Evolutionary conservation across 2,888 invertebrate species (phyloP), one percentile per base, ranked within the genome.

Genomic region (Apodemia mormo): DNA sequence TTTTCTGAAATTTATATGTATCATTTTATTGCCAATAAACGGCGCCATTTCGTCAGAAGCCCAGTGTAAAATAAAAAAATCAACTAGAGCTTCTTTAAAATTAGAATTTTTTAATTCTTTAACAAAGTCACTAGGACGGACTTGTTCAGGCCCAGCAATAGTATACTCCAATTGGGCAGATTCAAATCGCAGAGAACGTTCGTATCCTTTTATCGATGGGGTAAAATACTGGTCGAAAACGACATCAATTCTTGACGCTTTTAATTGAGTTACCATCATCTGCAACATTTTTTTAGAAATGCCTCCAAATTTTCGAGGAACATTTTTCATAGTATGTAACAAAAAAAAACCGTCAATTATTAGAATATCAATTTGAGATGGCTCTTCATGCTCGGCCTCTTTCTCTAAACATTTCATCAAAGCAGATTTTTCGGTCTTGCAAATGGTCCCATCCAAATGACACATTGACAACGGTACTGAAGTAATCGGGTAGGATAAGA

Each of bases 291-390:
- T 78, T 64, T 79, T 79, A 10, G 80, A 80, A 75, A 73, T 45
- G 52, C 40, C 67, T 70, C 79, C 79, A 71, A 79, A 82, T n/a
- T 75, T 78, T 76, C 73, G 70, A 2, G 82, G 80, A 2, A 82
- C n/a, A 12, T 76, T 67, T 73, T 65, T 72, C 12, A 76, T 49
- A 9, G 71, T 73, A 68, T 75, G 64, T 43, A 74, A 43, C 14
- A 72, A 70, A 69, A 74, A 74, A 61, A 75, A 74, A 3, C 72
- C 74, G 72, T 73, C 74, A 40, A 74, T 61, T 66, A 76, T 71
- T 45, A 72, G 12, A 68, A 75, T 2, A 49, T 73, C 73, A 14
- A 66, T 64, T 9, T 66, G 29, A n/a, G 10, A 7, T 61, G 71
- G 70, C 12, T 66, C 68, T 54, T 71, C 65, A 2, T 68, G 61